phyloP scores from a whole-genome alignment of 2,113 vertebrate species.

The Podocnemis expansa region DNA sequence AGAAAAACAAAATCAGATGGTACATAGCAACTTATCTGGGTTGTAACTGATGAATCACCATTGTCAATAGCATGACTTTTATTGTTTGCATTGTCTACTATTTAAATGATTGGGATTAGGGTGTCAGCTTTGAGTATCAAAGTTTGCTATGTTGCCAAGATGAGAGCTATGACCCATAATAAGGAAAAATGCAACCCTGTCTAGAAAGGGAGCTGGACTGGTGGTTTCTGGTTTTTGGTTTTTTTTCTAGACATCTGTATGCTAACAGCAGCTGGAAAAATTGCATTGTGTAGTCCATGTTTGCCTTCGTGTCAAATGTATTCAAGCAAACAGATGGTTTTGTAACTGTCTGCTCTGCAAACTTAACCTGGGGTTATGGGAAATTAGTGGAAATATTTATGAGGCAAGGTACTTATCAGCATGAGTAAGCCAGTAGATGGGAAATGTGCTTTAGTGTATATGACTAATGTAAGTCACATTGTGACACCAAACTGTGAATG shows the following conservation, averaged over 20 bases:
- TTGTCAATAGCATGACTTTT: conserved; percentile 46
- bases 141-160: conserved; percentile 33
- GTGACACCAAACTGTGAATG: conserved; percentile 57
- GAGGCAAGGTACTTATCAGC: conserved; percentile 33
- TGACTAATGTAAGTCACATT: conserved; percentile 56
- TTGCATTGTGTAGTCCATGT: background rate
- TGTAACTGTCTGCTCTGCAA: conserved; percentile 24
- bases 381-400: background rate
- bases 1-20: background rate
- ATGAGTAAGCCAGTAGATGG: conserved; percentile 42
- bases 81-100: conserved; percentile 49
- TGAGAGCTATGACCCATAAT: background rate
- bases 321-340: conserved; percentile 46
- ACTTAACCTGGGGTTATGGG: background rate
- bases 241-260: background rate
- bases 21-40: background rate
- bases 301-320: background rate
- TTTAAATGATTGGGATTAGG: conserved; percentile 50
- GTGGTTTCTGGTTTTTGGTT: no score
- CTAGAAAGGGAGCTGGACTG: background rate
- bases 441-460: conserved; percentile 51
- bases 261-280: conserved; percentile 41
- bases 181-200: background rate
- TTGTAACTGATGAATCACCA: conserved; percentile 18
- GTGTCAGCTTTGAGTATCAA: conserved; percentile 34